Base-by-base conservation (phyloP, 2,888 invertebrate genomes). In the Apamea sordens region DNA sequence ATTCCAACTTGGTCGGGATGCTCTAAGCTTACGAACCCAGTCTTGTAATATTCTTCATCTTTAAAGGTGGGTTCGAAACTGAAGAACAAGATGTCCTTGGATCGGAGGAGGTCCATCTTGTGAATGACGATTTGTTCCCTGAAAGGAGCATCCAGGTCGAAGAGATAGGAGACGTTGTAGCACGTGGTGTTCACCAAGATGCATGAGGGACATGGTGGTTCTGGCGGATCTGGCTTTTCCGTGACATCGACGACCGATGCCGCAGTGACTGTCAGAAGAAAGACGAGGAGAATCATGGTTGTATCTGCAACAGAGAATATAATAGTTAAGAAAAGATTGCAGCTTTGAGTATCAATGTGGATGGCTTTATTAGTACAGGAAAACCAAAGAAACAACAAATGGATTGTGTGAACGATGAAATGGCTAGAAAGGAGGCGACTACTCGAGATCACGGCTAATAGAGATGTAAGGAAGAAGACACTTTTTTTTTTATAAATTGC, bases 31-130 rank as follows among this genome's bases (percentile, higher is more conserved):
- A 95, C 92, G 73, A 94, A 96, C 0, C 93, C 96, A 24, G 94
- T 92, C 91, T 97, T 96, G 44, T 89, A 94, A 68, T 95, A 96
- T 74, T 96, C 96, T 2, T 88, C 85, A 63, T 96, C 96, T 59
- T 91, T 89, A 7, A 96, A 93, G 2, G 79, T 78, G 0, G 96
- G 96, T 87, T 96, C 95, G 80, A 95, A 96, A 53, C 93, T 94
- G 90, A 92, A 97, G 89, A 90, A 96, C 0, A 97, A 89, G 0
- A 86, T 90, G 82, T 96, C 95, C 3, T 90, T 91, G 0, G 93
- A 90, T 73, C 93, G 89, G 0, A 95, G 90, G 2, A 96, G 80
- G 0, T 90, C 95, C 80, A 96, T 90, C 89, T 95, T 94, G 77
- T 91, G 91, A 73, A 97, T 95, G 65, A 96, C 94, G 21, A 96